Evolutionary conservation across 2,113 vertebrate genomes (phyloP).

Genomic region (Austrofundulus limnaeus): DNA sequence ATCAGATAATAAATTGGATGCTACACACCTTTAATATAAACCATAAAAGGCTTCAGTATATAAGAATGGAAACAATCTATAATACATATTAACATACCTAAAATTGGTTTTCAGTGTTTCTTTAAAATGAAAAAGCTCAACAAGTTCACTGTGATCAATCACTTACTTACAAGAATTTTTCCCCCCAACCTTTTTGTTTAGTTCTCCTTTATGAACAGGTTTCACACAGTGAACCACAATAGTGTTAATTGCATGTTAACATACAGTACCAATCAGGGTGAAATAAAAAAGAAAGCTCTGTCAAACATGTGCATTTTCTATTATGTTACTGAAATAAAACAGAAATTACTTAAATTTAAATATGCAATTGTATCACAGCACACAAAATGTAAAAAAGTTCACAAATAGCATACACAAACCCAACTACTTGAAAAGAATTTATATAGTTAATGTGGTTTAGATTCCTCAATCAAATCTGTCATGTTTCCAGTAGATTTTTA

Average conservation of each 20-base stretch:
- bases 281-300: no score
- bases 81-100: not conserved
- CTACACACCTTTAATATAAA: no score
- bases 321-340: no score
- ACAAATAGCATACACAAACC: no score
- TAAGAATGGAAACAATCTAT: not conserved
- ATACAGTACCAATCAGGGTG: not conserved
- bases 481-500: no score
- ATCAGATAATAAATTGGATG: not conserved
- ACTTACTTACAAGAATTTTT: conserved; percentile 50
- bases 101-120: conserved; percentile 46
- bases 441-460: no score
- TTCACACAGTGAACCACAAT: not conserved
- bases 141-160: conserved; percentile 51
- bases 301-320: no score
- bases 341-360: no score
- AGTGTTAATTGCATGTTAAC: not conserved
- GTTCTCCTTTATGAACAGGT: not conserved
- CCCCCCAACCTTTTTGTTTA: not conserved
- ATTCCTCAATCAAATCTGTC: no score
- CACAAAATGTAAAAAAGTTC: no score
- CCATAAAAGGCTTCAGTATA: not conserved
- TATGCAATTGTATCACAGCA: no score
- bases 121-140: conserved; percentile 35
- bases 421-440: no score